Evolutionary conservation across 2,113 vertebrate genomes (phyloP), one percentile per base, ranked within the genome.

Genomic region (Grantiella picta): DNA sequence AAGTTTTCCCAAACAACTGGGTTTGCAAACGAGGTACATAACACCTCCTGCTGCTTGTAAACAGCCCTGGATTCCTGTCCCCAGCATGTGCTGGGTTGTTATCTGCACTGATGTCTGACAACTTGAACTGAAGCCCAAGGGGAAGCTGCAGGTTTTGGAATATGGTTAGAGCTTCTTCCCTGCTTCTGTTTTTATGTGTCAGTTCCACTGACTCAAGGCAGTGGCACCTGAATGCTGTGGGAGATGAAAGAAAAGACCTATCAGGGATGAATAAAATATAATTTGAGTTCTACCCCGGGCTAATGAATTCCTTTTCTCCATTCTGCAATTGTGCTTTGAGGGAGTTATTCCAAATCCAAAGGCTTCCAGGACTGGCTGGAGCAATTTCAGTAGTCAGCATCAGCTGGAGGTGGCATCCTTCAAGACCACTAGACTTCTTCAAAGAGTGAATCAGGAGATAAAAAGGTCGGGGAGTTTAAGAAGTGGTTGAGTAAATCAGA

Each of bases 341-440:
- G 53, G 65, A 87, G 65, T 54, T 93, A 68, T 72, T 91, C 82
- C 78, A 85, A 56, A 80, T 75, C 94, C 86, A 78, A 42, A 78
- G 71, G 52, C 40, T 96, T 61, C 60, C 31, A 75, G 44, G 28
- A 36, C 31, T 69, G 42, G 75, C 64, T 92, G 66, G 64, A 94
- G 82, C 31, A 94, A 71, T 92, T 96, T 81, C 76, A 86, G 23
- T 83, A 90, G 60, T 71, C 80, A 86, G 53, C 65, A 63, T 93
- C 82, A 89, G 72, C 82, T 96, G 92, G 76, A 88, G 80, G 44
- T 56, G 76, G 22, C 68, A 78, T 84, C 68, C 73, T 91, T 93
- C 79, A 96, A 81, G 92, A 81, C 90, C 90, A 90, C 80, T 64
- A 85, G 52, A 27, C 61, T 95, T 87, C 92, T 96, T 97, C 90